Conservation (phyloP, 2,888 invertebrate species). For the Anoncus sp. region DNA sequence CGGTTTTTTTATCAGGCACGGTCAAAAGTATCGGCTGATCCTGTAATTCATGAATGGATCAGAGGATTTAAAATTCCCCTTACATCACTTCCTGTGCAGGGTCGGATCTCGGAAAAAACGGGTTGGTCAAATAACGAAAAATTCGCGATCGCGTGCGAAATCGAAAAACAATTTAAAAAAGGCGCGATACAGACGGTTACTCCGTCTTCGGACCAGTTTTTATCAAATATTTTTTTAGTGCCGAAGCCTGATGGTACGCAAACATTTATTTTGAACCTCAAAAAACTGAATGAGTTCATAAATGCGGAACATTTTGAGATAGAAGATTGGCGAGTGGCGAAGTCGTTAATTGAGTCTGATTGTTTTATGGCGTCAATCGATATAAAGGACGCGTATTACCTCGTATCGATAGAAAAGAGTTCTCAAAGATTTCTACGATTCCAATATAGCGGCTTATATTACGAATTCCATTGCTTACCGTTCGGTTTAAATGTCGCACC, state of each 20-base stretch:
- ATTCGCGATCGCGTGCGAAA: slow-evolving; percentile 5
- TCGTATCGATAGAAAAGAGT: slow-evolving; percentile 28
- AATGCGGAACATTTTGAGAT: slow-evolving; percentile 68
- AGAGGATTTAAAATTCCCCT: slow-evolving; percentile 46
- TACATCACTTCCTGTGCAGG: slow-evolving; percentile 14
- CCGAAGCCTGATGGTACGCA: slow-evolving; percentile 65
- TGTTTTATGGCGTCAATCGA: slow-evolving; percentile 46
- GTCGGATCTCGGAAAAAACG: slow-evolving; percentile 11
- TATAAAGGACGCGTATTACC: slow-evolving; percentile 49
- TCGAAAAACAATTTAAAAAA: slow-evolving; percentile 33
- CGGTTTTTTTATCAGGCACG: slow-evolving; percentile 24
- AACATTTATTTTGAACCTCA: slow-evolving; percentile 68
- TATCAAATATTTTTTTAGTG: slow-evolving; percentile 63
- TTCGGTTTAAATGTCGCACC: slow-evolving; percentile 41
- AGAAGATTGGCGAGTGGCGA: slow-evolving; percentile 67
- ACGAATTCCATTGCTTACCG: slow-evolving; percentile 44
- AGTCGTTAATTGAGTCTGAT: slow-evolving; percentile 33
- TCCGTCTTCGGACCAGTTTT: slow-evolving; percentile 55
- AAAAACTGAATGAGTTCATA: slow-evolving; percentile 68
- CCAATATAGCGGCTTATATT: background rate
- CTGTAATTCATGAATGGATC: slow-evolving; percentile 43
- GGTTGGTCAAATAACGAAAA: slow-evolving; percentile 33
- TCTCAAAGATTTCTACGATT: slow-evolving; percentile 45
- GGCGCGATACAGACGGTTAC: slow-evolving; percentile 24
- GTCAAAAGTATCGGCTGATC: slow-evolving; percentile 36